phyloP scores from a whole-genome alignment of 2,797 vertebrate genomes.

The Lagocephalus sceleratus region DNA sequence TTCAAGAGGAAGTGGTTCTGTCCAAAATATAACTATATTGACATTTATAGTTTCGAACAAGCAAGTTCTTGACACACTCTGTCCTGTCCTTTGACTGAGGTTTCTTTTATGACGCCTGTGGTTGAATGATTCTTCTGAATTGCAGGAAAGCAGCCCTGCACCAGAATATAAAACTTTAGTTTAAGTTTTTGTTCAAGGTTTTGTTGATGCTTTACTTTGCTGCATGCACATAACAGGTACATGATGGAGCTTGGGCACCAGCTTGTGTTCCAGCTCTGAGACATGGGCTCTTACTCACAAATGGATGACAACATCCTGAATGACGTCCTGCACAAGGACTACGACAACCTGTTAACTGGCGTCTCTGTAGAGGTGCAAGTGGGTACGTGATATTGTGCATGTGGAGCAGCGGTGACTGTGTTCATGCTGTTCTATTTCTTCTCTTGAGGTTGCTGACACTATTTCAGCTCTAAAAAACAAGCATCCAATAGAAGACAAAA shows the following conservation, averaged over 20 bases:
- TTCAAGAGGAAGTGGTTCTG: not conserved
- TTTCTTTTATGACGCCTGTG: too few relatives aligned
- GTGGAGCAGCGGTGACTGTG: slow-evolving; percentile 16
- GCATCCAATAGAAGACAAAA: too few relatives aligned
- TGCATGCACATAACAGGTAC: slow-evolving; percentile 17
- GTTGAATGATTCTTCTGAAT: too few relatives aligned
- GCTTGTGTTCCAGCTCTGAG: slow-evolving; percentile 48
- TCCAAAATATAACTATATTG: not conserved
- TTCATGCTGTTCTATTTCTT: slow-evolving; percentile 3
- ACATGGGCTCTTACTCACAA: slow-evolving; percentile 30
- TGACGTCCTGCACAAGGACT: slow-evolving; percentile 40
- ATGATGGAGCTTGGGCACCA: slow-evolving; percentile 19
- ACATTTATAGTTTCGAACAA: not conserved
- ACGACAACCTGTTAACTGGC: slow-evolving; percentile 56
- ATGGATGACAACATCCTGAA: slow-evolving; percentile 63
- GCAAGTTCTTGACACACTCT: too few relatives aligned
- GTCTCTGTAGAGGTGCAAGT: slow-evolving; percentile 55
- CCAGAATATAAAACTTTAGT: too few relatives aligned
- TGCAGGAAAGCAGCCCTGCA: too few relatives aligned
- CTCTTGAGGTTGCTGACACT: not conserved
- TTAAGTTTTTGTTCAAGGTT: too few relatives aligned
- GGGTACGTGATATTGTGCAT: slow-evolving; percentile 42
- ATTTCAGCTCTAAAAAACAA: too few relatives aligned
- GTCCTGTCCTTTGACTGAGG: too few relatives aligned
- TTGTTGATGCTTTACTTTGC: too few relatives aligned